These are phyloP conservation scores for Eristalinus sepulchralis DNA, from an alignment of 2,888 invertebrate genomes.

Conservation along the genomic window DNA sequence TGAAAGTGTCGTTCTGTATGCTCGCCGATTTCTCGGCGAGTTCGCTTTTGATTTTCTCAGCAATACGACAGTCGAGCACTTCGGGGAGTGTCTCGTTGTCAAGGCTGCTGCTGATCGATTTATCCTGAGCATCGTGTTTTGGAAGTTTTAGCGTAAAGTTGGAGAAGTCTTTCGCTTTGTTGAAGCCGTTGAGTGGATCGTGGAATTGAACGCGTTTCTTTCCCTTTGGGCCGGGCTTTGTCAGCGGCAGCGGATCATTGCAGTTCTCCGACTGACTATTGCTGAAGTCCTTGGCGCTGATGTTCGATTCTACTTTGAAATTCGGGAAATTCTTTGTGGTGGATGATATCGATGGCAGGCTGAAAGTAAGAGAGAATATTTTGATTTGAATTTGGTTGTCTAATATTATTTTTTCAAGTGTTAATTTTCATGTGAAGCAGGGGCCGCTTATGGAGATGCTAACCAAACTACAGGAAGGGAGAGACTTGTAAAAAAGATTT, in stretches of 20 bases:
- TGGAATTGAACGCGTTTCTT: constrained; percentile 80
- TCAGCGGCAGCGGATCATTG: constrained; percentile 60
- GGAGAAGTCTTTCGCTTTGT: constrained; percentile 74
- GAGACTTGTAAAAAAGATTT: too few species aligned
- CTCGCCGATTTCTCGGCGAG: constrained; percentile 77
- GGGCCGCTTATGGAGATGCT: too few species aligned
- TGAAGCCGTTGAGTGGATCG: constrained; percentile 77
- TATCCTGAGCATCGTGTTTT: constrained; percentile 77
- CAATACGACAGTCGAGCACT: constrained; percentile 80
- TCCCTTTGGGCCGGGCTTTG: constrained; percentile 73
- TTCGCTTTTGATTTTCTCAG: constrained; percentile 81
- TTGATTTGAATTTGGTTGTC: neutral
- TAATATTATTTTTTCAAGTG: too few species aligned
- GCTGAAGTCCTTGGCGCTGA: constrained; percentile 79
- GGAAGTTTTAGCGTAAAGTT: constrained; percentile 77
- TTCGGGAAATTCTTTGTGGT: constrained; percentile 80
- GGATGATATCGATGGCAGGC: constrained; percentile 78
- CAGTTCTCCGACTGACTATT: constrained; percentile 74
- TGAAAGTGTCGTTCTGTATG: constrained; percentile 60
- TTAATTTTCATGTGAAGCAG: too few species aligned
- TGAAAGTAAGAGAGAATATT: constrained; percentile 59
- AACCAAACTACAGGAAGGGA: too few species aligned
- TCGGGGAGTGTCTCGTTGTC: constrained; percentile 77
- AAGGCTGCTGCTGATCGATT: constrained; percentile 73
- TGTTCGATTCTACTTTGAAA: constrained; percentile 80